phyloP scores from a whole-genome alignment of 2,888 invertebrate genomes.

The Drosophila kokeensis region DNA sequence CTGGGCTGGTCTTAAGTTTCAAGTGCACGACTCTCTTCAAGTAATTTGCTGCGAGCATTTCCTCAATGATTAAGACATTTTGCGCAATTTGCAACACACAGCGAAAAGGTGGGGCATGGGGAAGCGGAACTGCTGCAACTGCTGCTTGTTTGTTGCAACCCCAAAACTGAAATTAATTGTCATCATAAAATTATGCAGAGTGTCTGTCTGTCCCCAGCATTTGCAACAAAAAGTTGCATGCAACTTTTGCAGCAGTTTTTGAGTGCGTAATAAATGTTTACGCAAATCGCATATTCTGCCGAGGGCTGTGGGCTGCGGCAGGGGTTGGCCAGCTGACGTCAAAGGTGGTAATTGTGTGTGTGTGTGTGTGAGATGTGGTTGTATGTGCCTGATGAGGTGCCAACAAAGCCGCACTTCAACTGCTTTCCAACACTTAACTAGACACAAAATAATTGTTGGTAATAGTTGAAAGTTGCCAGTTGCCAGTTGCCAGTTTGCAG shows the following conservation, averaged over 20 bases:
- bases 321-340: slow-evolving; percentile 1
- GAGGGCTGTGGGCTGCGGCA: slow-evolving; percentile 6
- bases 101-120: background rate
- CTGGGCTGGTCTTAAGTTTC: slow-evolving; percentile 23
- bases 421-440: slow-evolving; percentile 65
- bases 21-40: slow-evolving; percentile 47
- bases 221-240: slow-evolving; percentile 42
- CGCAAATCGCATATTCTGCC: slow-evolving; percentile 63
- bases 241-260: slow-evolving; percentile 60
- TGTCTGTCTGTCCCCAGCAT: slow-evolving; percentile 21
- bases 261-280: slow-evolving; percentile 76
- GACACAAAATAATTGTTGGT: slow-evolving; percentile 72
- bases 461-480: slow-evolving; percentile 58
- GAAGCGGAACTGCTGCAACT: background rate
- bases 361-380: slow-evolving; percentile 9
- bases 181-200: slow-evolving; percentile 72
- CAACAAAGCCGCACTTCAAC: slow-evolving; percentile 59
- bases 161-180: slow-evolving; percentile 70
- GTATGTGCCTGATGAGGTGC: slow-evolving; percentile 36
- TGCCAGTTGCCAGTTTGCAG: slow-evolving; percentile 30
- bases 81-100: slow-evolving; percentile 33
- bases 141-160: slow-evolving; percentile 37
- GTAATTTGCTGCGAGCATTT: slow-evolving; percentile 58
- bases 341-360: background rate
- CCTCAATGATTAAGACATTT: slow-evolving; percentile 62